A percentile compares a stretch with the other conserved stretches of the same genome.
Conservation (phyloP, 2,113 vertebrate genomes). For the Procavia capensis region DNA sequence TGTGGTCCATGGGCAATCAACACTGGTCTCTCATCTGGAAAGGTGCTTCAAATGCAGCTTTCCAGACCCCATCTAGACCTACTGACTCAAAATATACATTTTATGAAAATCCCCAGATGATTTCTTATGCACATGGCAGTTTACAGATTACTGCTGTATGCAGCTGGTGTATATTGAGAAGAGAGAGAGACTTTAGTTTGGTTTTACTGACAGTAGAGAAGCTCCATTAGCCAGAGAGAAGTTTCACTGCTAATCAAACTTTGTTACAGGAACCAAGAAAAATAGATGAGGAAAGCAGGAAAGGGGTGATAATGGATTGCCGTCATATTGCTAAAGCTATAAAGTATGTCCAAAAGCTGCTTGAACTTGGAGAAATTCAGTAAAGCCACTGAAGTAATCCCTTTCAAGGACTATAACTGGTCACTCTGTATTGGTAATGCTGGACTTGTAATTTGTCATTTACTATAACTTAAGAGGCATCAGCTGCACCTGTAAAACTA, state of each 20-base stretch:
- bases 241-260: not conserved
- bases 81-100: not conserved
- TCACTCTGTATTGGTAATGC: not conserved
- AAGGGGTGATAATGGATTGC: not conserved
- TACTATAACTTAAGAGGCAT: conserved; percentile 12
- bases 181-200: not conserved
- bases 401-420: not conserved
- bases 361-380: conserved; percentile 47
- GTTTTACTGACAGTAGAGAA: not conserved
- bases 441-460: conserved; percentile 18
- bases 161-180: not conserved
- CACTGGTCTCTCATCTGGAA: not conserved
- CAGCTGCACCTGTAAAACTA: conserved; percentile 7
- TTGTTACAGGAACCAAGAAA: not conserved
- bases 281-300: conserved; percentile 5
- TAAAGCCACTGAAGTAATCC: not conserved
- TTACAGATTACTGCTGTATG: not conserved
- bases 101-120: not conserved
- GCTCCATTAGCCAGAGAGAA: not conserved
- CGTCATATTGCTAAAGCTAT: not conserved
- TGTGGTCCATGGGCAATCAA: not conserved
- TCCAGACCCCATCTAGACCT: not conserved
- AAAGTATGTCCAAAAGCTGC: not conserved
- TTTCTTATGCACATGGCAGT: not conserved
- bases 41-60: not conserved